These are phyloP conservation scores for Dryocosmus kuriphilus DNA, from an alignment of 2,888 invertebrate genomes.

Conservation along the genomic window DNA sequence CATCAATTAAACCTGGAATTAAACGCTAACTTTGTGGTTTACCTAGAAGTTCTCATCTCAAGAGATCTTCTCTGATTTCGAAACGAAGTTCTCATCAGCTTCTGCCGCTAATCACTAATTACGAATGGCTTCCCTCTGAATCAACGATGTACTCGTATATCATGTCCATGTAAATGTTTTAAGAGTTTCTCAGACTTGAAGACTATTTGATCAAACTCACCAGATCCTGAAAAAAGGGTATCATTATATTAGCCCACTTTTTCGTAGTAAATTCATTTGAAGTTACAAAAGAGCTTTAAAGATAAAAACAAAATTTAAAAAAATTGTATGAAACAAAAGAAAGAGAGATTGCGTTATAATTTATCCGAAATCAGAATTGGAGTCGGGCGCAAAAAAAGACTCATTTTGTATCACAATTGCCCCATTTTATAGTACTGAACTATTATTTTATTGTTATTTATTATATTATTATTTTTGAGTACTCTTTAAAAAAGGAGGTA, in stretches of 20 bases:
- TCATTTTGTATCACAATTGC: too few relatives aligned
- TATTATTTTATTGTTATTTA: too few relatives aligned
- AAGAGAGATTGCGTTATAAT: too few relatives aligned
- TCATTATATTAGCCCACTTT: background rate
- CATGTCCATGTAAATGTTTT: background rate
- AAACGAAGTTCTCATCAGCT: background rate
- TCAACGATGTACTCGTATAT: background rate
- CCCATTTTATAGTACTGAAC: too few relatives aligned
- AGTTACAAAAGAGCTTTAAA: too few relatives aligned
- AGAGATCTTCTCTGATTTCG: conserved; percentile 7
- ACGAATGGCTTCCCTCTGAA: conserved; percentile 43
- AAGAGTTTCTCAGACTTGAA: background rate
- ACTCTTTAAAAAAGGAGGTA: too few relatives aligned
- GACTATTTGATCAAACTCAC: background rate
- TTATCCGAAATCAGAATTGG: too few relatives aligned
- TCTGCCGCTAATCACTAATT: background rate
- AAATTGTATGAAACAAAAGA: too few relatives aligned
- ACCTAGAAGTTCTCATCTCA: background rate
- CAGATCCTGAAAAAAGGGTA: background rate
- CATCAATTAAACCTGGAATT: background rate
- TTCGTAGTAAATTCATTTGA: too few relatives aligned
- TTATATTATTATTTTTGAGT: too few relatives aligned
- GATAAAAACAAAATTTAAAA: too few relatives aligned
- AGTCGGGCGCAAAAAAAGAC: too few relatives aligned
- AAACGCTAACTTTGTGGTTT: background rate